A percentile compares a stretch with the other conserved stretches of the same genome.
Conservation (phyloP, 2,797 vertebrate genomes). For the Labeo calbasu region DNA sequence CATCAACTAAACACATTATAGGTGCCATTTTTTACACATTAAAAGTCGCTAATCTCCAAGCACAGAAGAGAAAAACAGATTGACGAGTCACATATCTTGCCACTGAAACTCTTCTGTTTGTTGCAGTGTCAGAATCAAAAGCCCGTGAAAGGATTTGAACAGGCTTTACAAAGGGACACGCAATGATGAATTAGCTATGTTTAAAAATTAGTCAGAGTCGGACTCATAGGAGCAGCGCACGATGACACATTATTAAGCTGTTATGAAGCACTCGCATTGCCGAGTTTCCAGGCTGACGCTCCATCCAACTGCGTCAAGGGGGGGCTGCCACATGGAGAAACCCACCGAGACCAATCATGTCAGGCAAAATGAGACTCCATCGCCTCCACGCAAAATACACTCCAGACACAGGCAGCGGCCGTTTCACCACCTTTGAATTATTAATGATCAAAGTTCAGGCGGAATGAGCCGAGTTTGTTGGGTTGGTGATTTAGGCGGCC, state of each 20-base stretch:
- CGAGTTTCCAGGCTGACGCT: conserved; percentile 49
- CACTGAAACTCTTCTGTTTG: conserved; percentile 27
- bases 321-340: conserved; percentile 58
- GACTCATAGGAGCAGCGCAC: conserved; percentile 58
- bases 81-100: neutral
- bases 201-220: conserved; percentile 61
- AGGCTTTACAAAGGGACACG: conserved; percentile 49
- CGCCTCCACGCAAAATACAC: conserved; percentile 19
- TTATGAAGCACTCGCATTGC: conserved; percentile 58
- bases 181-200: conserved; percentile 62
- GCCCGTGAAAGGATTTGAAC: conserved; percentile 42
- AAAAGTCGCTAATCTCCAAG: conserved; percentile 4
- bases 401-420: conserved; percentile 26
- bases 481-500: conserved; percentile 69
- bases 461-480: conserved; percentile 62
- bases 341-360: conserved; percentile 66
- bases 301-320: conserved; percentile 48
- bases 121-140: conserved; percentile 39
- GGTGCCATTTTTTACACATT: conserved; percentile 14
- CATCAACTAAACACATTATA: neutral
- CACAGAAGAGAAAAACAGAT: conserved; percentile 15
- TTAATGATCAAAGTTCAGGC: conserved; percentile 69
- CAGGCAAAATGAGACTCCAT: conserved; percentile 60
- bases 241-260: conserved; percentile 66
- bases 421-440: conserved; percentile 57